Evolutionary conservation across 1,140 invertebrate species (phyloP), one percentile per base, ranked within the genome.

Genomic region (Wiebesia pumilae): DNA sequence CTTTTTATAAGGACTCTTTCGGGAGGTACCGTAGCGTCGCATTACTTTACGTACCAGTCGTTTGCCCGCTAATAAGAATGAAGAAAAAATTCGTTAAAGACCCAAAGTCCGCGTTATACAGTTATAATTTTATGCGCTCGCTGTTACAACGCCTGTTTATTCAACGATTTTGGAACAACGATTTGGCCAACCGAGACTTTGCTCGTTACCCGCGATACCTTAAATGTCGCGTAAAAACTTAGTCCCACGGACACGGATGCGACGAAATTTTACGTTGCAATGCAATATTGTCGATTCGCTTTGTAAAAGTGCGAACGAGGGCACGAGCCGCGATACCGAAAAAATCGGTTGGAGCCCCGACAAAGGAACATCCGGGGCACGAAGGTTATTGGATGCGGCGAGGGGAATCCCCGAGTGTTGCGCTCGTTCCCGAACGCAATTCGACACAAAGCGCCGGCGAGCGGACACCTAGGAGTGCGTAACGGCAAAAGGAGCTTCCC

Each of bases 381-480:
- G 43, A 14, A 6, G 43, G 14, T 47, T 6, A 14, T 47, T 4
- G 4, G 65, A n/a, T 0, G 65, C 4, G n/a, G n/a, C 27, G 33
- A 19, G 33, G 30, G 33, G 38, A 81, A 43, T 81, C 62, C 80
- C 62, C 0, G 47, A 81, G 54, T 33, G 73, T 81, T 67, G 43
- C 33, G 78, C 38, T 21, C 0, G 21, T 24, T 67, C 43, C 27
- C 58, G 47, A 1, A n/a, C 30, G 24, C 30, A 62, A 62, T 33
- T 27, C 24, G 38, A 27, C 67, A 67, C 19, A 30, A 3, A 67
- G 62, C 3, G 62, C 21, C 1, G 14, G 54, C 62, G 54, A 62
- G 51, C 35, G 54, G 19, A 19, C 6, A 78, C 6, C 24, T 1
- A 51, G 7, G 80, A 65, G 21, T 9, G 38, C 38, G 81, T 71